phyloP scores from a whole-genome alignment of 2,888 invertebrate species.

The Erebia aethiops region DNA sequence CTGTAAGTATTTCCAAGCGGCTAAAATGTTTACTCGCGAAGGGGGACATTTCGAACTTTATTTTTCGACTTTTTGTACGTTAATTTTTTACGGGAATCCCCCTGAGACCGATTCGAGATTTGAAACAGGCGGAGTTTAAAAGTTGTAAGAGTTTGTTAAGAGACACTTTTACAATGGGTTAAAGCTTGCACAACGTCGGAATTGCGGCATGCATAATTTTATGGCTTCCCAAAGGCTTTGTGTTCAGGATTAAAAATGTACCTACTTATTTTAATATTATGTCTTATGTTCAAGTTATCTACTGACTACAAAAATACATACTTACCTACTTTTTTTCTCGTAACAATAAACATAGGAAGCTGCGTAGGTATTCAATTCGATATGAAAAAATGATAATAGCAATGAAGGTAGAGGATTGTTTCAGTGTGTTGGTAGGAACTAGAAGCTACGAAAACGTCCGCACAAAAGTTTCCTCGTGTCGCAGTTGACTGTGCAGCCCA shows the following conservation, averaged over 20 bases:
- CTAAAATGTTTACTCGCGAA: conserved; percentile 77
- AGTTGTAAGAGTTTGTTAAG: conserved; percentile 75
- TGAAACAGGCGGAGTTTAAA: conserved; percentile 70
- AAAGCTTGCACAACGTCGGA: conserved; percentile 61
- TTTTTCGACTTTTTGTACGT: conserved; percentile 69
- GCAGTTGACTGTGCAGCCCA: too few relatives aligned
- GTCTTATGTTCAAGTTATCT: too few relatives aligned
- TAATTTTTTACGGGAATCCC: conserved; percentile 76
- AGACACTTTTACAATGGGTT: conserved; percentile 80
- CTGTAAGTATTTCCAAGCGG: conserved; percentile 52
- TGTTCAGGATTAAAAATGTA: conserved; percentile 34
- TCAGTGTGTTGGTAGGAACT: too few relatives aligned
- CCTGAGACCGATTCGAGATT: conserved; percentile 76
- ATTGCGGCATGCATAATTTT: conserved; percentile 75
- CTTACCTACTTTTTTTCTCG: too few relatives aligned
- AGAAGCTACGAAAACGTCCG: too few relatives aligned
- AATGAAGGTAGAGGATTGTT: too few relatives aligned
- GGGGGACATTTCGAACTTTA: conserved; percentile 62
- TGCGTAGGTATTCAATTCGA: too few relatives aligned
- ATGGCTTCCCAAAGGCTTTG: conserved; percentile 48
- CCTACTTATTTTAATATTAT: conserved; percentile 10
- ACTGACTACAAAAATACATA: too few relatives aligned
- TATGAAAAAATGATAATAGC: too few relatives aligned
- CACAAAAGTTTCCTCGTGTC: too few relatives aligned
- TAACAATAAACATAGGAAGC: too few relatives aligned